Conservation (phyloP, 2,797 vertebrate species). For the Leptoclinus maculatus region DNA sequence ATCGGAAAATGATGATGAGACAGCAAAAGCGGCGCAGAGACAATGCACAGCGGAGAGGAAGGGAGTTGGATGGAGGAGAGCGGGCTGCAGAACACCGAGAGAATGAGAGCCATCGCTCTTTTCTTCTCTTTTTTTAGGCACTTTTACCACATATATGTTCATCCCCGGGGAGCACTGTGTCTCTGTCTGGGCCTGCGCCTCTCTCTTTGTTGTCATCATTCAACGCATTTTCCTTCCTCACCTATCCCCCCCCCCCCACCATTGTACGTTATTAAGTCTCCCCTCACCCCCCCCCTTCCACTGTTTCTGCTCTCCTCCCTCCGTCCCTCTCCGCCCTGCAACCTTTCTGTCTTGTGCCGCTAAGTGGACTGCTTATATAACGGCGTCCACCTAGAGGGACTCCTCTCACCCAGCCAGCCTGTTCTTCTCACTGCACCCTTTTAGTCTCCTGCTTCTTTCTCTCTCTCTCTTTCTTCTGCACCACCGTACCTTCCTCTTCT, state of each 20-base stretch:
- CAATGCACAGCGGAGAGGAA: conserved; percentile 49
- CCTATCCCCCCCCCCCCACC: background rate
- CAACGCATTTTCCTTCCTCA: conserved; percentile 46
- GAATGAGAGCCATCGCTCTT: conserved; percentile 75
- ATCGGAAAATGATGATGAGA: conserved; percentile 81
- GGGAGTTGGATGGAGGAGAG: conserved; percentile 29
- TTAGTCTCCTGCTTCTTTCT: conserved; percentile 7
- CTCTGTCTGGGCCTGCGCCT: conserved; percentile 55
- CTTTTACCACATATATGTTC: conserved; percentile 73
- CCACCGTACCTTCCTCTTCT: conserved; percentile 43
- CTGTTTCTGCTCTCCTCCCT: conserved; percentile 31
- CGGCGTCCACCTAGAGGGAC: conserved; percentile 66
- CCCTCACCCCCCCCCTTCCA: conserved; percentile 32
- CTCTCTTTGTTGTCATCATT: conserved; percentile 68
- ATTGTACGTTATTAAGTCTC: conserved; percentile 68
- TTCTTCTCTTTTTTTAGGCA: conserved; percentile 46
- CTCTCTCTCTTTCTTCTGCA: conserved; percentile 4
- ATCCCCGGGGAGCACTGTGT: conserved; percentile 63
- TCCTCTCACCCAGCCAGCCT: conserved; percentile 53
- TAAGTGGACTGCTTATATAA: conserved; percentile 81
- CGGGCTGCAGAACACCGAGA: conserved; percentile 47
- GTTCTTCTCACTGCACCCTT: conserved; percentile 48
- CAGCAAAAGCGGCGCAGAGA: conserved; percentile 75
- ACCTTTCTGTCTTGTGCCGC: conserved; percentile 73
- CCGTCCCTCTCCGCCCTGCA: conserved; percentile 57